These are phyloP conservation scores for Pogonocichla stellata DNA, from an alignment of 2,113 vertebrate species.

Conservation along the genomic window DNA sequence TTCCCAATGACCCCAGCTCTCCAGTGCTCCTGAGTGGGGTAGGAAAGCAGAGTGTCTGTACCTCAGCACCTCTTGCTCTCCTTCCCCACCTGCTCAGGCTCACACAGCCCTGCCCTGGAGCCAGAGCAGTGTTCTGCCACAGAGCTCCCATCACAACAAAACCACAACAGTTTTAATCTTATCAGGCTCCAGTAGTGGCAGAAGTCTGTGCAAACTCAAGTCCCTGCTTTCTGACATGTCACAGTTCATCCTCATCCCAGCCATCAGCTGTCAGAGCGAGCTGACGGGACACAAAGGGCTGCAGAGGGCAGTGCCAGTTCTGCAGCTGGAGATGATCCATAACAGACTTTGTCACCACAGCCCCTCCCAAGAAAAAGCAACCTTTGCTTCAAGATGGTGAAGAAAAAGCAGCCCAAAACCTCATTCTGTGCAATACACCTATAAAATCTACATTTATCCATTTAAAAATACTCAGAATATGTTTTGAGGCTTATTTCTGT, in stretches of 20 bases:
- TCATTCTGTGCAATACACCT: not conserved
- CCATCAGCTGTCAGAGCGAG: not conserved
- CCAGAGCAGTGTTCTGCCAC: not conserved
- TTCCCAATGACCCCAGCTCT: not conserved
- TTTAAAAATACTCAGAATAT: not conserved
- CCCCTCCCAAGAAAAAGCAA: not conserved
- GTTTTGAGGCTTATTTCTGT: not conserved
- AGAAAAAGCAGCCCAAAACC: not conserved
- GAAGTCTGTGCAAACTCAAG: not conserved
- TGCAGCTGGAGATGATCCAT: not conserved
- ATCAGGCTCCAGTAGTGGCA: not conserved
- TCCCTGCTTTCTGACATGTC: conserved; percentile 26
- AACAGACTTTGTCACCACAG: not conserved
- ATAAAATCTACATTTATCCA: not conserved
- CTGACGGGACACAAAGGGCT: not conserved
- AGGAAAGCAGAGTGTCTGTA: not conserved
- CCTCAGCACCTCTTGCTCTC: not conserved
- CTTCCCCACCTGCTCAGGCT: not conserved
- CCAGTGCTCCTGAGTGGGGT: not conserved
- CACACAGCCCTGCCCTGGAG: not conserved
- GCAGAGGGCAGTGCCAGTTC: not conserved
- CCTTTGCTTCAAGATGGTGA: not conserved
- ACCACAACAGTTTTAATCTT: not conserved
- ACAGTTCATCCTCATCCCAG: not conserved
- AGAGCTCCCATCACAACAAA: not conserved